Evolutionary conservation across 1,140 invertebrate genomes (phyloP), one percentile per base, ranked within the genome.

Genomic region (Drosophila kurseongensis): DNA sequence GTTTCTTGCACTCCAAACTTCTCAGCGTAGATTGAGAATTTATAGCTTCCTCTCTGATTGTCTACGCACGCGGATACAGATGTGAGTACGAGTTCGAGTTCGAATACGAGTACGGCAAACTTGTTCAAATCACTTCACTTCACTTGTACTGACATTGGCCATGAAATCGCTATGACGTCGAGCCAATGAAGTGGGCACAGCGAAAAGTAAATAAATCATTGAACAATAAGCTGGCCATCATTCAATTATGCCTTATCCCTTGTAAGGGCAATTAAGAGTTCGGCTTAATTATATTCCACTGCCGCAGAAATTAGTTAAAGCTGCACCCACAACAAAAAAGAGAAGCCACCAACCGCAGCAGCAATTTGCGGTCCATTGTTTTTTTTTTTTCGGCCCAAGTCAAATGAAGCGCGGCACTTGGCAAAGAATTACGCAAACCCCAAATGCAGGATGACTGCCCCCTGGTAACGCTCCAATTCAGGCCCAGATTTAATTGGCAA

Each of bases 91-190:
- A 35, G 8, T 50, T 36, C 27, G 42, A 42, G 42, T 58, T n/a
- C 42, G 38, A 57, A 42, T 58, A 4, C 42, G 58, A 51, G 63
- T 66, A 27, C 58, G 44, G 65, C 54, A 67, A 76, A 76, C 73
- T 76, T 76, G 73, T 79, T 79, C 38, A 79, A 62, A 54, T 73
- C 68, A 80, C 76, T 80, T 79, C 67, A 80, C 68, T 79, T 73
- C 66, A 78, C 58, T 74, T 73, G 58, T 78, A 50, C 77, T 80
- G 77, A 59, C 77, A 80, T 80, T 80, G 77, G 72, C 77, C 77
- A 75, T 80, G 77, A 80, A 80, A 47, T 54, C 27, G 52, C 58
- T 61, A 57, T 78, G 75, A 78, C 75, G 75, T 78, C 45, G 75
- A 36, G 23, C 29, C 41, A 57, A 35, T 71, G 42, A 42, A 71